A percentile compares a stretch with the other conserved stretches of the same genome.
Conservation (phyloP, 1,140 invertebrate genomes). For the Spodoptera litura region DNA sequence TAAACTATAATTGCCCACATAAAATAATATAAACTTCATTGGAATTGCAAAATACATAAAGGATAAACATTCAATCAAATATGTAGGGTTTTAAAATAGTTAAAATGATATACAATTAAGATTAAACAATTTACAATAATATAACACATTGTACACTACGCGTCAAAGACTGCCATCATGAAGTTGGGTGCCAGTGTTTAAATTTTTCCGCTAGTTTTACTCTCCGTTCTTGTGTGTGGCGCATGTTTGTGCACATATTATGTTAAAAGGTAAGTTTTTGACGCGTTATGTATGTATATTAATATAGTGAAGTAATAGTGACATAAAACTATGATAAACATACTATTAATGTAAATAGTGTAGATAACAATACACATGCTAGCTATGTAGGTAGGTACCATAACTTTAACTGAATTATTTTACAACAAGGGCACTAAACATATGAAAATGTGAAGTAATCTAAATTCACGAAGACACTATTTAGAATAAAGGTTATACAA, state of each 20-base stretch:
- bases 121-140: conserved; percentile 38
- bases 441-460: conserved; percentile 25
- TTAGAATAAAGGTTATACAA: conserved; percentile 34
- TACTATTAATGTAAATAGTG: conserved; percentile 47
- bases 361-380: conserved; percentile 49
- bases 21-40: conserved; percentile 51
- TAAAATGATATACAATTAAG: conserved; percentile 39
- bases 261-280: too few species aligned
- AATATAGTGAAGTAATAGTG: conserved; percentile 53
- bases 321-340: conserved; percentile 43
- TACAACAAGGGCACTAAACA: conserved; percentile 31
- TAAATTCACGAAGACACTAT: conserved; percentile 34
- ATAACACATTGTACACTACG: background rate
- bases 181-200: too few species aligned
- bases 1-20: conserved; percentile 83
- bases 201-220: too few species aligned
- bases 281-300: conserved; percentile 22
- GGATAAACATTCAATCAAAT: conserved; percentile 20
- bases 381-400: conserved; percentile 50
- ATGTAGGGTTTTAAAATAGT: conserved; percentile 6
- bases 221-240: too few species aligned
- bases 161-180: too few species aligned
- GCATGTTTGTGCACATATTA: too few species aligned
- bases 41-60: conserved; percentile 44
- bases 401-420: conserved; percentile 49